phyloP scores from a whole-genome alignment of 2,888 invertebrate genomes.

The Disparrhopalites patrizii region DNA sequence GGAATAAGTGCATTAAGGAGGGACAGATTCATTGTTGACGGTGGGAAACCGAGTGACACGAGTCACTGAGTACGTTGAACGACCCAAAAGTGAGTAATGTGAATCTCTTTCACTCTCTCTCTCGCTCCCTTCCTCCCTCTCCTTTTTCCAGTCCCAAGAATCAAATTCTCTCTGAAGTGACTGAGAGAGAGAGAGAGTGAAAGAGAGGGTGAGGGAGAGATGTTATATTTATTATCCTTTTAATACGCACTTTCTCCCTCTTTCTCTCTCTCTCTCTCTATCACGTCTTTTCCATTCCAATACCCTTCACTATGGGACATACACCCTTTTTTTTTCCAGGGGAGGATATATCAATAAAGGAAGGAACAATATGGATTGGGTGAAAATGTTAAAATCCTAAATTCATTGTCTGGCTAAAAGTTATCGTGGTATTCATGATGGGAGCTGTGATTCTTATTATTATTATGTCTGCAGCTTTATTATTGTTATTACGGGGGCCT shows the following conservation, averaged over 20 bases:
- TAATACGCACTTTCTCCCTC: too few species aligned
- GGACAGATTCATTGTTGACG: conserved; percentile 43
- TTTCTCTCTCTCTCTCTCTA: conserved; percentile 5
- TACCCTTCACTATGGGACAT: too few species aligned
- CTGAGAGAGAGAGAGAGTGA: background rate
- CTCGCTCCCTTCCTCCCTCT: too few species aligned
- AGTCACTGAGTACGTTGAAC: conserved; percentile 43
- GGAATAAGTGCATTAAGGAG: conserved; percentile 48
- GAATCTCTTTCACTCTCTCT: conserved; percentile 21
- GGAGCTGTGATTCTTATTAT: too few species aligned
- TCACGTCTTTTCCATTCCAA: background rate
- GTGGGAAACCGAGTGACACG: conserved; percentile 49
- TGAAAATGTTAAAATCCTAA: conserved; percentile 27
- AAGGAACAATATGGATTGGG: conserved; percentile 15
- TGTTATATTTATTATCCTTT: too few species aligned
- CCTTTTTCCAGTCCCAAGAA: background rate
- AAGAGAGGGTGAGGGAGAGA: conserved; percentile 8
- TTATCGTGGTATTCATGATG: conserved; percentile 23
- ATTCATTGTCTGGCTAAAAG: conserved; percentile 26
- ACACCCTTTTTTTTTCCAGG: too few species aligned
- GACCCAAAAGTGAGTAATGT: conserved; percentile 27
- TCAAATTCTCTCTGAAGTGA: background rate
- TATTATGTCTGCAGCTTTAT: too few species aligned
- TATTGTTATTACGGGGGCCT: too few species aligned
- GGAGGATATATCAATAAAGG: background rate